A percentile compares a stretch with the other conserved stretches of the same genome.
phyloP scores from a whole-genome alignment of 2,888 invertebrate genomes.

The Hirtodrosophila confusa region DNA sequence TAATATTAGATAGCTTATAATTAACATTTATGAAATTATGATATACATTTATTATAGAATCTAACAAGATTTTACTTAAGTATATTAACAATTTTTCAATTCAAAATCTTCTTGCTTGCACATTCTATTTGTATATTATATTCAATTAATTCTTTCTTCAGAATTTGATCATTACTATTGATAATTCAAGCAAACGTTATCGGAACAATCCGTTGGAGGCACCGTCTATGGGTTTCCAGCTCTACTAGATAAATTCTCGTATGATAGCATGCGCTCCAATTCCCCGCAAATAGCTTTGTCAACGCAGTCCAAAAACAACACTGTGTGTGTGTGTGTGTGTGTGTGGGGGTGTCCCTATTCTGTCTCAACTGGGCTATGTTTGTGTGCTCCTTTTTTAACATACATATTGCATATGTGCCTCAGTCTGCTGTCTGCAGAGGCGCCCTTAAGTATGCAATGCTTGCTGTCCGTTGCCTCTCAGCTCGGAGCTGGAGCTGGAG shows the following conservation, averaged over 20 bases:
- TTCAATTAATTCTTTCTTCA: too few relatives aligned
- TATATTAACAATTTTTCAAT: too few relatives aligned
- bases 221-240: too few relatives aligned
- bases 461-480: slow-evolving; percentile 27
- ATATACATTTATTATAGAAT: too few relatives aligned
- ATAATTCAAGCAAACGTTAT: too few relatives aligned
- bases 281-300: slow-evolving; percentile 67
- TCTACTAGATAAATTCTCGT: slow-evolving; percentile 3
- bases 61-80: too few relatives aligned
- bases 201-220: too few relatives aligned
- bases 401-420: slow-evolving; percentile 24
- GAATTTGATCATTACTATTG: too few relatives aligned
- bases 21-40: too few relatives aligned
- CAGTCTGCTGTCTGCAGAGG: slow-evolving; percentile 28
- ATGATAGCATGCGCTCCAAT: slow-evolving; percentile 66
- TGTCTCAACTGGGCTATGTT: slow-evolving; percentile 44
- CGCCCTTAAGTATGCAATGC: slow-evolving; percentile 43
- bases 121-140: too few relatives aligned
- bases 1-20: too few relatives aligned
- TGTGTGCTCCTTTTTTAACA: slow-evolving; percentile 19
- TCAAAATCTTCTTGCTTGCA: too few relatives aligned
- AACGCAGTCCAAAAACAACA: slow-evolving; percentile 43
- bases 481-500: slow-evolving; percentile 1
- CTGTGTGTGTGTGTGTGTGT: slow-evolving; percentile 5
- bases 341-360: slow-evolving; percentile 11